Base-by-base conservation (phyloP, 2,113 vertebrate species). In the Anarhynchus alexandrinus region DNA sequence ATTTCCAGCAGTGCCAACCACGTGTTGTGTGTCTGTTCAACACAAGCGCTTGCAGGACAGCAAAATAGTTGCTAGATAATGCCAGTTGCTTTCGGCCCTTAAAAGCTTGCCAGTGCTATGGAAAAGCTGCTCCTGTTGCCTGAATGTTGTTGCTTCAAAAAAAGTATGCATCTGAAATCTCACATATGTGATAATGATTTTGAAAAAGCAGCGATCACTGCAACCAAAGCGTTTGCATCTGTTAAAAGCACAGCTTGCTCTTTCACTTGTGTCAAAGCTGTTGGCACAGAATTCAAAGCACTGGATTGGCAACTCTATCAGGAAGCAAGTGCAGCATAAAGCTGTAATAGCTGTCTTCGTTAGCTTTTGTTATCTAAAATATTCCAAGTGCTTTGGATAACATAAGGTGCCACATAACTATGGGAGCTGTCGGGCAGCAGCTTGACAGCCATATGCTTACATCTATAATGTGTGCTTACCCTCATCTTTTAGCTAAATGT, bases 211-310 rank as follows among this genome's bases (percentile, higher is more conserved):
- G 36, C 0, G 1, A 82, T 85, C 62, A 4, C 70, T 91, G 78
- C 62, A 95, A 85, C 73, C 66, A 85, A 89, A 95, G 40, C 32
- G 36, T 64, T 95, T 30, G 23, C 91, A 95, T 95, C 95, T 97
- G 94, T 82, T 96, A 82, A 86, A 87, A 95, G 54, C 86, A 94
- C 73, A 77, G 81, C 89, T 95, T 95, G 86, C 66, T 94, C 81
- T 89, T 95, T 90, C 78, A 61, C 71, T 97, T 87, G 69, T 94
- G 91, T 93, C 89, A 77, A 55, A 95, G 73, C 51, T 93, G 78
- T 73, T 97, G 95, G 94, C 96, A 96, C 66, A 87, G 84, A 95
- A 95, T 95, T 97, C 97, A 97, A 97, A 97, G 96, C 55, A 23
- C 91, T 95, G 91, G 57, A 91, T 77, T 95, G 94, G 94, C 93